Evolutionary conservation across 2,888 invertebrate genomes (phyloP).

Genomic region (Lottia scabra): DNA sequence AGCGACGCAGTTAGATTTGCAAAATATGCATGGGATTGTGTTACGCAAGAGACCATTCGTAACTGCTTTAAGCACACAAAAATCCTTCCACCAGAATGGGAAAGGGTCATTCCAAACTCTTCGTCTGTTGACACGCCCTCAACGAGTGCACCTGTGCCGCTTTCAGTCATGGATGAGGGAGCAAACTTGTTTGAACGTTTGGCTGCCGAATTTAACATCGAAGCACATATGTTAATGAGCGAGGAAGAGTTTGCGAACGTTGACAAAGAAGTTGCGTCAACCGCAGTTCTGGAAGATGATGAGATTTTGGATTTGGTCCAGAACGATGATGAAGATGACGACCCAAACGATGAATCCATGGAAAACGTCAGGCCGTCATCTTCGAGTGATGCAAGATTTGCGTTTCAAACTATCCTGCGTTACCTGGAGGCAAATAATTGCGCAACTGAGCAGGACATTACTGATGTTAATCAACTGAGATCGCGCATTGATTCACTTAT

Average conservation of each 20-base stretch:
- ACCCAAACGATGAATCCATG: not conserved
- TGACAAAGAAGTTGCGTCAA: not conserved
- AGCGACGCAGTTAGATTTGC: slow-evolving; percentile 13
- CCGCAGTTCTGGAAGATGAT: slow-evolving; percentile 7
- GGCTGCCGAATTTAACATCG: slow-evolving; percentile 8
- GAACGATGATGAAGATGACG: slow-evolving; percentile 2
- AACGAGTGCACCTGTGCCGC: too few relatives aligned
- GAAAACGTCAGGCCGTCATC: not conserved
- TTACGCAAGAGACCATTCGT: slow-evolving; percentile 4
- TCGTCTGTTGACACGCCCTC: not conserved
- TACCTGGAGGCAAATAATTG: not conserved
- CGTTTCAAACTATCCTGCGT: slow-evolving; percentile 4
- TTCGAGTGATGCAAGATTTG: slow-evolving; percentile 6
- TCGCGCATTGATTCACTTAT: too few relatives aligned
- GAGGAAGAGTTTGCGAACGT: slow-evolving; percentile 4
- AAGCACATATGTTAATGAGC: slow-evolving; percentile 6
- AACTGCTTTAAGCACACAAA: slow-evolving; percentile 17
- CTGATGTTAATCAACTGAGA: too few relatives aligned
- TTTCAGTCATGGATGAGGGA: too few relatives aligned
- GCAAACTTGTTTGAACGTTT: slow-evolving; percentile 5
- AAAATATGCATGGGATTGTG: slow-evolving; percentile 13
- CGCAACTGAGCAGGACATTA: too few relatives aligned
- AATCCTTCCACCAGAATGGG: slow-evolving; percentile 6
- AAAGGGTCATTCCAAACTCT: not conserved
- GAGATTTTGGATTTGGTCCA: slow-evolving; percentile 5